Evolutionary conservation across 2,113 vertebrate genomes (phyloP).

Genomic region (Colossoma macropomum): DNA sequence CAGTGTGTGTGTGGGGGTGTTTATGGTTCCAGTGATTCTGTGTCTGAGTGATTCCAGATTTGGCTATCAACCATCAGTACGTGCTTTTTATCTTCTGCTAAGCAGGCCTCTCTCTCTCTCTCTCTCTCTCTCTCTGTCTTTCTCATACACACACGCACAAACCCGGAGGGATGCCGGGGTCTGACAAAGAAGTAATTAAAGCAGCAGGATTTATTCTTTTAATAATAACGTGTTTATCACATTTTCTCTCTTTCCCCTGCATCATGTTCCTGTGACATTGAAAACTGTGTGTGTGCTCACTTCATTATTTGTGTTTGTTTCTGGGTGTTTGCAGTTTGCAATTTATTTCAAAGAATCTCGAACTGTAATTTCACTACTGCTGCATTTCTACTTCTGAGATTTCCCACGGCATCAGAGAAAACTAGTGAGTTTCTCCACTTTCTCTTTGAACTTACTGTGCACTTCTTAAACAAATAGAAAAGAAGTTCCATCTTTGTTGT

Average conservation of each 20-base stretch:
- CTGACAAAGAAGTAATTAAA: conserved; percentile 61
- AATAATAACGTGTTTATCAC: conserved; percentile 51
- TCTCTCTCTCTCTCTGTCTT: neutral
- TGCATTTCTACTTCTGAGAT: neutral
- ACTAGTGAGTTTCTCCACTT: neutral
- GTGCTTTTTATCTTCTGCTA: conserved; percentile 53
- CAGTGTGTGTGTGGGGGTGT: neutral
- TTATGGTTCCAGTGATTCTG: conserved; percentile 31
- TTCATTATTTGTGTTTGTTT: conserved; percentile 25
- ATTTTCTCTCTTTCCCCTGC: conserved; percentile 5
- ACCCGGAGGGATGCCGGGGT: conserved; percentile 31
- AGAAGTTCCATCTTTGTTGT: neutral
- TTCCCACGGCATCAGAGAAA: conserved; percentile 4
- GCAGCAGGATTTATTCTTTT: conserved; percentile 33
- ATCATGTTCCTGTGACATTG: conserved; percentile 39
- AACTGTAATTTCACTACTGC: conserved; percentile 10
- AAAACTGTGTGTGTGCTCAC: conserved; percentile 33
- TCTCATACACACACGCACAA: conserved; percentile 22
- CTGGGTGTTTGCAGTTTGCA: neutral
- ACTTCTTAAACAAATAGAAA: neutral
- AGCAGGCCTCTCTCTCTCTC: conserved; percentile 35
- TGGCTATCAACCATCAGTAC: conserved; percentile 49
- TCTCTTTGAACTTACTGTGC: conserved; percentile 18
- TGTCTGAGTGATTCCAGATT: conserved; percentile 13
- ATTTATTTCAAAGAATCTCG: neutral